phyloP scores from a whole-genome alignment of 2,113 vertebrate genomes.

The Chaetops frenatus region DNA sequence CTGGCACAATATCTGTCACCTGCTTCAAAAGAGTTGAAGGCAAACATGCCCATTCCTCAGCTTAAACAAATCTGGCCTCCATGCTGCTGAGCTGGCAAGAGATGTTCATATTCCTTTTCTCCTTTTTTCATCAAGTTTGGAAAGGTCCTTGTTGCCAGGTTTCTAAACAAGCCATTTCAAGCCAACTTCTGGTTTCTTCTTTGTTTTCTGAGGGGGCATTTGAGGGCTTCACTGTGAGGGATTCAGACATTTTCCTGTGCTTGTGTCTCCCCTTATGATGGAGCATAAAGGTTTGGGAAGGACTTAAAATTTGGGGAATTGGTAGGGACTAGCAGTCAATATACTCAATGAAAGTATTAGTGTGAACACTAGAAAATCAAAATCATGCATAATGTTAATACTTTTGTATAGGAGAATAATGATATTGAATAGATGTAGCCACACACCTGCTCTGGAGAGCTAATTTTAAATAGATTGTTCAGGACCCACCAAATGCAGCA shows the following conservation, averaged over 20 bases:
- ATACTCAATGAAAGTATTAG: neutral
- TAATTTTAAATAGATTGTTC: neutral
- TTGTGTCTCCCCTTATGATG: neutral
- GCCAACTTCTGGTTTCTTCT: neutral
- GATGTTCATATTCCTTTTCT: neutral
- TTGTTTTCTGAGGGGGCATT: neutral
- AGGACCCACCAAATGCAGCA: neutral
- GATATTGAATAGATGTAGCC: neutral
- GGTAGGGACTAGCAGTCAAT: neutral
- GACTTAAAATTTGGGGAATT: neutral
- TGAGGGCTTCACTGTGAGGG: neutral
- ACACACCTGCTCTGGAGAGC: neutral
- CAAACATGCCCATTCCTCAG: slow-evolving; percentile 24
- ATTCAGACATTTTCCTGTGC: neutral
- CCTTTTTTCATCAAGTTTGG: neutral
- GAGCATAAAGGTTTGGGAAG: neutral
- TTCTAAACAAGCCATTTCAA: neutral
- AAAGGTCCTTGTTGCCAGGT: neutral
- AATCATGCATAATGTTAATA: neutral
- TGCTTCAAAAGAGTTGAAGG: neutral
- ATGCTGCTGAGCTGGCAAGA: slow-evolving; percentile 19
- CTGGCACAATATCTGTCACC: slow-evolving; percentile 32
- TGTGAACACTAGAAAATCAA: neutral
- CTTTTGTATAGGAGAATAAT: neutral
- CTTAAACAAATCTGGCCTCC: slow-evolving; percentile 35